Evolutionary conservation across 1,140 invertebrate species (phyloP), one percentile per base, ranked within the genome.

Genomic region (Venturia canescens): DNA sequence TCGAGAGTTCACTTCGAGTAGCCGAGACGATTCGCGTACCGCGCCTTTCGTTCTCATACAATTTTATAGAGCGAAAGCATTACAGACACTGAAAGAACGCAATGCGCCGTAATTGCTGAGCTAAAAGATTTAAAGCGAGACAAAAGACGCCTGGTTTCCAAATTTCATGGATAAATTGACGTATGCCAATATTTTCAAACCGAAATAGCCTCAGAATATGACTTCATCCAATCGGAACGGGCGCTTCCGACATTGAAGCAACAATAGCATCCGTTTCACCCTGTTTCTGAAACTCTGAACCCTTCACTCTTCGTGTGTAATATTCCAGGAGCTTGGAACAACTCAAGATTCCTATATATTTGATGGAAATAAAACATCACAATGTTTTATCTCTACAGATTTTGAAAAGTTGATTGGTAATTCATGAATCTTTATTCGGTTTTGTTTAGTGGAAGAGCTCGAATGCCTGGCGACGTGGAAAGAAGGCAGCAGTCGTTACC

Each of bases 381-480:
- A 44, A 44, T 44, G n/a, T n/a, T n/a, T n/a, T n/a, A n/a, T n/a
- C n/a, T n/a, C n/a, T n/a, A n/a, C n/a, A n/a, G n/a, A n/a, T n/a
- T n/a, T n/a, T n/a, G n/a, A n/a, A n/a, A n/a, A n/a, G n/a, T n/a
- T n/a, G n/a, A n/a, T n/a, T n/a, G n/a, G n/a, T n/a, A n/a, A n/a
- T n/a, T n/a, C n/a, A n/a, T n/a, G n/a, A n/a, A n/a, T n/a, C n/a
- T n/a, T n/a, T 29, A 53, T 27, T 74, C 7, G 5, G 11, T 1
- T 74, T 29, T 48, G 50, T 34, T 67, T 93, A 97, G 97, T 96
- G 44, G 97, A 98, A 89, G 96, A 97, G 87, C 91, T 98, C 69
- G 95, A 96, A 83, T 98, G 97, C 87, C 89, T 97, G 83, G 97
- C 96, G 3, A 95, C 95, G 57, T 98, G 97, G 97, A 97, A 97